A percentile compares a stretch with the other conserved stretches of the same genome.
Conservation (phyloP, 92 coral and sea anemone species). For the Palythoa grandiflora region DNA sequence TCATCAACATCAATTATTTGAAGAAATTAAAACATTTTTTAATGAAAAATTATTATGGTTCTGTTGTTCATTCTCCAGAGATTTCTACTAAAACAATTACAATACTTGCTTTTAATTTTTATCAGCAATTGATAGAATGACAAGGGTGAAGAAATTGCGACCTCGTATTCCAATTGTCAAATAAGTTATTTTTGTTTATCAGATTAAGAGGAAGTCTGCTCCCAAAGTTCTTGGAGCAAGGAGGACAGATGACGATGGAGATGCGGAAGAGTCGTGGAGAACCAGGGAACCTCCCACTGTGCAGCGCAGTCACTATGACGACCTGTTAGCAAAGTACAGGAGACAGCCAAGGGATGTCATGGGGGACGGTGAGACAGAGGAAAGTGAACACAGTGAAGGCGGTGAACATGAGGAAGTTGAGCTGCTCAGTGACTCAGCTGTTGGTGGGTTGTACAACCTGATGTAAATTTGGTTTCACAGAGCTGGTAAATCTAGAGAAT, state of each 20-base stretch:
- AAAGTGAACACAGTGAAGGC: slow-evolving; percentile 57
- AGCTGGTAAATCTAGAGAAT: too few relatives aligned
- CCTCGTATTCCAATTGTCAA: too few relatives aligned
- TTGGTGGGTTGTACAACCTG: slow-evolving; percentile 60
- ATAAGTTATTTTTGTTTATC: background rate
- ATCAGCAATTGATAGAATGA: too few relatives aligned
- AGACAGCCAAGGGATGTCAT: background rate
- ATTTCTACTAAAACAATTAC: too few relatives aligned
- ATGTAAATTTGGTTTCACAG: too few relatives aligned
- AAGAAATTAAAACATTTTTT: too few relatives aligned
- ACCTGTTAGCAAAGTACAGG: slow-evolving; percentile 40
- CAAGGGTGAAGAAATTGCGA: too few relatives aligned
- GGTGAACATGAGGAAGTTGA: slow-evolving; percentile 67
- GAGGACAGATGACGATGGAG: background rate
- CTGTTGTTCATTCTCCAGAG: too few relatives aligned
- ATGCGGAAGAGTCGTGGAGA: slow-evolving; percentile 16
- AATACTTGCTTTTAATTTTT: too few relatives aligned
- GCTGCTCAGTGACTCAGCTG: slow-evolving; percentile 82
- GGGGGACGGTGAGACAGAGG: slow-evolving; percentile 26
- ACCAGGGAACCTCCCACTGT: slow-evolving; percentile 30
- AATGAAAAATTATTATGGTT: too few relatives aligned
- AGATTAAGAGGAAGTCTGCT: background rate
- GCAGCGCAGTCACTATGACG: slow-evolving; percentile 13
- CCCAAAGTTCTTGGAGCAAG: background rate
- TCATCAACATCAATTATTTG: too few relatives aligned